These are phyloP conservation scores for Tenthredo notha DNA, from an alignment of 2,888 invertebrate genomes.

Conservation along the genomic window DNA sequence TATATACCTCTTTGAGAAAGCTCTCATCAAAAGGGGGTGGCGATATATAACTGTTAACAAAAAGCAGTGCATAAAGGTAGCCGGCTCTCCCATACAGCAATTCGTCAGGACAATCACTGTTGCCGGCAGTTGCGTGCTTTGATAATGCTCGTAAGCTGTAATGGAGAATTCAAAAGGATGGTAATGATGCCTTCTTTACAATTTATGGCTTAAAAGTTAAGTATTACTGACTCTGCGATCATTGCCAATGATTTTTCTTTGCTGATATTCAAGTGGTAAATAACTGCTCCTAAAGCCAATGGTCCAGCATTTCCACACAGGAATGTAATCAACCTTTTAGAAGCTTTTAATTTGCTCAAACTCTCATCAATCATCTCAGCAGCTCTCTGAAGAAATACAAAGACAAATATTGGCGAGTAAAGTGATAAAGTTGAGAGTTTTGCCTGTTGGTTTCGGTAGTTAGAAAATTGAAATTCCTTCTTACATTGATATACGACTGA, in stretches of 20 bases:
- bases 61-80: conserved; percentile 89
- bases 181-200: conserved; percentile 12
- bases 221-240: conserved; percentile 79
- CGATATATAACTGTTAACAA: conserved; percentile 85
- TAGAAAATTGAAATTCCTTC: conserved; percentile 59
- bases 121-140: conserved; percentile 80
- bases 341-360: conserved; percentile 77
- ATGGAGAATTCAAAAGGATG: background rate
- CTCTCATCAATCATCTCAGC: conserved; percentile 77
- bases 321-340: conserved; percentile 81
- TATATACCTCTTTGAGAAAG: conserved; percentile 71
- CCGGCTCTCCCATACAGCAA: conserved; percentile 92
- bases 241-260: conserved; percentile 79
- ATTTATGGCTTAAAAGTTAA: conserved; percentile 12
- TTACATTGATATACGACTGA: conserved; percentile 67
- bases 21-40: conserved; percentile 81
- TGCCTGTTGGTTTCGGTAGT: background rate
- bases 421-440: background rate
- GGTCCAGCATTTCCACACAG: conserved; percentile 86
- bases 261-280: conserved; percentile 81
- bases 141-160: conserved; percentile 82
- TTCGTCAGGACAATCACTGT: conserved; percentile 86
- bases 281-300: conserved; percentile 82
- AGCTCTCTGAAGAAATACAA: conserved; percentile 75
- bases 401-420: background rate